A percentile compares a stretch with the other conserved stretches of the same genome.
Conservation (phyloP, 1,140 invertebrate species). For the Brachionus sp. region DNA sequence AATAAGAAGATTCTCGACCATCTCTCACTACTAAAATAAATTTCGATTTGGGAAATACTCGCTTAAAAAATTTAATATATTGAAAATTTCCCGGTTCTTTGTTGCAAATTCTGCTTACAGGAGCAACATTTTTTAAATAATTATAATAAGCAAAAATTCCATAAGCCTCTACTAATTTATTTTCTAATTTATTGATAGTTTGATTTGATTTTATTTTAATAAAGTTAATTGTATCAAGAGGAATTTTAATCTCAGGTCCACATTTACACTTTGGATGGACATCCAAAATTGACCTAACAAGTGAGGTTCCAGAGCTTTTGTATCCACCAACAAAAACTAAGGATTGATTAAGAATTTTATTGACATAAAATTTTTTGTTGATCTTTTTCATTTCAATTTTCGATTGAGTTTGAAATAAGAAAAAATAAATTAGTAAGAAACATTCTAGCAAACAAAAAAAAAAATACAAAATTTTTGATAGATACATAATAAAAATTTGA, state of each 20-base stretch:
- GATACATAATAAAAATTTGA: too few species aligned
- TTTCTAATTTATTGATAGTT: neutral
- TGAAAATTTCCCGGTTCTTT: neutral
- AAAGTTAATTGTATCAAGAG: slow-evolving; percentile 66
- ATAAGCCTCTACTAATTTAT: neutral
- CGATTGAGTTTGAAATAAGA: too few species aligned
- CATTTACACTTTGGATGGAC: slow-evolving; percentile 96
- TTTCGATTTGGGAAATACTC: slow-evolving; percentile 8
- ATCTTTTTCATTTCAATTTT: neutral
- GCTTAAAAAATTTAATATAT: neutral
- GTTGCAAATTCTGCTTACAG: neutral
- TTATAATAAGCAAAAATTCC: neutral
- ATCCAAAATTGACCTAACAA: slow-evolving; percentile 95
- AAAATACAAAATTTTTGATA: too few species aligned
- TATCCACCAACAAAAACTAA: slow-evolving; percentile 83
- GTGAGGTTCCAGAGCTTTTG: slow-evolving; percentile 88
- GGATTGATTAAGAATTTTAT: neutral
- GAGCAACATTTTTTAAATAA: neutral
- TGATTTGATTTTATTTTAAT: neutral
- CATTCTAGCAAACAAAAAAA: too few species aligned
- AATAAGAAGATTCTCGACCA: slow-evolving; percentile 7
- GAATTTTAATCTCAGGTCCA: slow-evolving; percentile 93
- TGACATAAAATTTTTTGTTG: neutral
- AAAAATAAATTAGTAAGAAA: too few species aligned
- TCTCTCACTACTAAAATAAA: slow-evolving; percentile 16